A percentile compares a stretch with the other conserved stretches of the same genome.
Evolutionary conservation across 1,140 invertebrate species (phyloP).

Genomic region (Venustaconcha ellipsiformis): DNA sequence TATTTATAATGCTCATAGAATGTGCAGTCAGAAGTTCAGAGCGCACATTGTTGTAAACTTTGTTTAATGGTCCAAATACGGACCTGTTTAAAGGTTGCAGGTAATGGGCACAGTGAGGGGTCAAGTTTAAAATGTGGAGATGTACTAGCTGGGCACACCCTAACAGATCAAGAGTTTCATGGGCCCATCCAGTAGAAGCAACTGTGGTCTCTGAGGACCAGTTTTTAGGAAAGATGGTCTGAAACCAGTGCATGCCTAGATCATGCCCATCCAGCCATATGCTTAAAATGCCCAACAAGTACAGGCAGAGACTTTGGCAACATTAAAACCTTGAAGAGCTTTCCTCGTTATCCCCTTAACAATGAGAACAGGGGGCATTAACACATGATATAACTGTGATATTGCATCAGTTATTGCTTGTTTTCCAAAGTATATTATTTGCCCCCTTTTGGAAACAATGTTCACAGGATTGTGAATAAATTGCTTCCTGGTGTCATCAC

Average conservation of each 20-base stretch:
- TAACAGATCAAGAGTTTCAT: slow-evolving; percentile 33
- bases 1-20: slow-evolving; percentile 31
- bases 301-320: not conserved
- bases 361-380: slow-evolving; percentile 20
- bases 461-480: too few relatives aligned
- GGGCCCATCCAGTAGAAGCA: slow-evolving; percentile 42
- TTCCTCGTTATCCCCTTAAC: slow-evolving; percentile 26
- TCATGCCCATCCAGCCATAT: slow-evolving; percentile 27
- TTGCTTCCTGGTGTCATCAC: too few relatives aligned
- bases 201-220: slow-evolving; percentile 34
- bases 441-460: too few relatives aligned
- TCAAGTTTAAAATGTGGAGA: slow-evolving; percentile 26
- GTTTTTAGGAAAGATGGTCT: slow-evolving; percentile 32
- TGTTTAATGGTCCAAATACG: slow-evolving; percentile 42
- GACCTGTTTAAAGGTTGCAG: slow-evolving; percentile 31
- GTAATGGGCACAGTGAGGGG: slow-evolving; percentile 32
- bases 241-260: slow-evolving; percentile 32
- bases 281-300: not conserved
- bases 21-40: slow-evolving; percentile 32
- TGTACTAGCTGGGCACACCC: slow-evolving; percentile 25
- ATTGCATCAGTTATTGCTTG: too few relatives aligned
- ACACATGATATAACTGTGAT: too few relatives aligned
- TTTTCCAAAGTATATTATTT: too few relatives aligned
- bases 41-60: slow-evolving; percentile 27
- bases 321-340: not conserved